Evolutionary conservation across 2,113 vertebrate genomes (phyloP), one percentile per base, ranked within the genome.

Genomic region (Sitta europaea): DNA sequence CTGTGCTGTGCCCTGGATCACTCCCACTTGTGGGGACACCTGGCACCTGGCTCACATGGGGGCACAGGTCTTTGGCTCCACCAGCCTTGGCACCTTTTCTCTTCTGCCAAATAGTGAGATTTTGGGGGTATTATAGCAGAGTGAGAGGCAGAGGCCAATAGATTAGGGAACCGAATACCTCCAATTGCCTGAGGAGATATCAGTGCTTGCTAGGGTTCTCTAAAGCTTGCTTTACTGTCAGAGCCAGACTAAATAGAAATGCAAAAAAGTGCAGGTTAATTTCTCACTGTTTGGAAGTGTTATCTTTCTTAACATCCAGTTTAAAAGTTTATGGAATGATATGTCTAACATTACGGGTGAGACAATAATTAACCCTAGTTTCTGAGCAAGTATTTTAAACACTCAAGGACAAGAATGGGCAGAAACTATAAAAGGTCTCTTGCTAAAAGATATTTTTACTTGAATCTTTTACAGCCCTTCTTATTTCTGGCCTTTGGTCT

Each of bases 401-500:
- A 63, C 35, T 36, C 25, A 31, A 88, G 90, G 83, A 54, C n/a
- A 79, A 82, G 54, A 80, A 85, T 58, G 68, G 18, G 10, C 71
- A 62, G 72, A 76, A 95, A 84, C 53, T 33, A 9, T 29, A 35
- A 91, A 91, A 94, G 10, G 11, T 77, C 31, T 80, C 48, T 96
- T 74, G 43, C 48, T 72, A n/a, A 91, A 85, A 91, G 54, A 33
- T 87, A 73, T 76, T 96, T 94, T 36, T 27, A 29, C 48, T 83
- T 84, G 61, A 93, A 92, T 94, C n/a, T 93, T 88, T 94, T 74
- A 78, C 61, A 93, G 48, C 13, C 12, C 20, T 92, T 88, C 72
- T 86, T 68, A 88, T 94, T 96, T 92, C 75, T 92, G 68, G 86
- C 65, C 83, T 93, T 95, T 93, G 90, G 72, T 70, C 76, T 95